A percentile compares a stretch with the other conserved stretches of the same genome.
phyloP scores from a whole-genome alignment of 2,888 invertebrate genomes.

The Protodeltote pygarga region DNA sequence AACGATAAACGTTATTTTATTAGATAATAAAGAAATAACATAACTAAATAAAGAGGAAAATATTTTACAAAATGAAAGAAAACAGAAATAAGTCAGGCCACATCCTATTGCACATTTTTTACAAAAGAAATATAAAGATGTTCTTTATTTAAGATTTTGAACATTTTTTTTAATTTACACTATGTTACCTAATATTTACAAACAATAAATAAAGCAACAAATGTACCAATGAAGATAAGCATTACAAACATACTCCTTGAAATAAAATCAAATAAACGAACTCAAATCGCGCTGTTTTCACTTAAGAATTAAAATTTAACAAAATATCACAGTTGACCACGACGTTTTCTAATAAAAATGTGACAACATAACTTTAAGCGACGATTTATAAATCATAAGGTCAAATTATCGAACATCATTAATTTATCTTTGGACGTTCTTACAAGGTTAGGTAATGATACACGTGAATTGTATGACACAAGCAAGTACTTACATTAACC shows the following conservation, averaged over 20 bases:
- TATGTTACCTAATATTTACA: conserved; percentile 80
- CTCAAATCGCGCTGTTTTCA: conserved; percentile 68
- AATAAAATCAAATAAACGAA: conserved; percentile 63
- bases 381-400: conserved; percentile 54
- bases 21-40: conserved; percentile 84
- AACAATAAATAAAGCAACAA: conserved; percentile 85
- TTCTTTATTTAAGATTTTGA: conserved; percentile 62
- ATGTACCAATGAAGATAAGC: conserved; percentile 67
- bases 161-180: conserved; percentile 70
- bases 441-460: conserved; percentile 34
- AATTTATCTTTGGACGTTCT: conserved; percentile 33
- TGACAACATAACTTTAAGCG: conserved; percentile 69
- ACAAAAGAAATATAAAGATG: conserved; percentile 53
- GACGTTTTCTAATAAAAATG: conserved; percentile 74
- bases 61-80: conserved; percentile 72
- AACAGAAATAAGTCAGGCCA: conserved; percentile 70
- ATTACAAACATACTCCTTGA: conserved; percentile 63
- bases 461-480: conserved; percentile 28
- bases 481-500: conserved; percentile 33
- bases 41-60: conserved; percentile 76
- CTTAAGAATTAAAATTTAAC: conserved; percentile 84
- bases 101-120: conserved; percentile 80
- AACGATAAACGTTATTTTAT: conserved; percentile 84
- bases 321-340: conserved; percentile 87
- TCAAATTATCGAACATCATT: conserved; percentile 44